Conservation (phyloP, 2,797 vertebrate species). For the Hybognathus amarus region DNA sequence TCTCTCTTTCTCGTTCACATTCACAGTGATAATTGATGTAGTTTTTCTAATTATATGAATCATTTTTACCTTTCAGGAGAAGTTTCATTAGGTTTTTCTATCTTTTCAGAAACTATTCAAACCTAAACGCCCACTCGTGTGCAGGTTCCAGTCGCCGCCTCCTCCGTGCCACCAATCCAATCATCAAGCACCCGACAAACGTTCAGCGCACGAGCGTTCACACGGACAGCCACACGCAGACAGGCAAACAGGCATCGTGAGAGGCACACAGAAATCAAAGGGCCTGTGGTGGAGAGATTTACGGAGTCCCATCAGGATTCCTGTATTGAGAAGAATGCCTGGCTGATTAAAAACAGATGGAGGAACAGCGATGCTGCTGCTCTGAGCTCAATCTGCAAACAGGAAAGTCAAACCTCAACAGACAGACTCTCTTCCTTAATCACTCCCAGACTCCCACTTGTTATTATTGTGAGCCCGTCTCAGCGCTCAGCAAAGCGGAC, state of each 20-base stretch:
- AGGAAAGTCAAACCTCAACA: conserved; percentile 88
- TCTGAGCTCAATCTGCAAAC: conserved; percentile 88
- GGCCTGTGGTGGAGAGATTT: conserved; percentile 74
- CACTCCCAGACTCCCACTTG: conserved; percentile 87
- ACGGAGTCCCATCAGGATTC: conserved; percentile 80
- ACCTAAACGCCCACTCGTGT: not conserved
- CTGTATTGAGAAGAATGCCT: conserved; percentile 83
- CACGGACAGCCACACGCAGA: conserved; percentile 24
- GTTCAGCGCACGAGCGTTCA: conserved; percentile 37
- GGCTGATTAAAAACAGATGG: conserved; percentile 91
- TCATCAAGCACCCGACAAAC: conserved; percentile 38
- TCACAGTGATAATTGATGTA: not conserved
- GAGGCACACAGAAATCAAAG: conserved; percentile 77
- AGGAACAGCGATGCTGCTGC: conserved; percentile 81
- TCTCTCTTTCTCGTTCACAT: conserved; percentile 26
- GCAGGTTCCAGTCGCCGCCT: not conserved
- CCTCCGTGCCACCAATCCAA: conserved; percentile 17
- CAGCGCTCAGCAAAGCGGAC: conserved; percentile 70
- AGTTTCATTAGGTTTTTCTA: not conserved
- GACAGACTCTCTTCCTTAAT: conserved; percentile 83
- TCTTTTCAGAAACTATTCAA: not conserved
- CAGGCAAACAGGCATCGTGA: conserved; percentile 64
- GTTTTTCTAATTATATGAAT: not conserved
- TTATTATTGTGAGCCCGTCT: conserved; percentile 82
- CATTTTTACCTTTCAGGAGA: not conserved